Conservation (phyloP, 2,797 vertebrate genomes). For the Myotis daubentonii region DNA sequence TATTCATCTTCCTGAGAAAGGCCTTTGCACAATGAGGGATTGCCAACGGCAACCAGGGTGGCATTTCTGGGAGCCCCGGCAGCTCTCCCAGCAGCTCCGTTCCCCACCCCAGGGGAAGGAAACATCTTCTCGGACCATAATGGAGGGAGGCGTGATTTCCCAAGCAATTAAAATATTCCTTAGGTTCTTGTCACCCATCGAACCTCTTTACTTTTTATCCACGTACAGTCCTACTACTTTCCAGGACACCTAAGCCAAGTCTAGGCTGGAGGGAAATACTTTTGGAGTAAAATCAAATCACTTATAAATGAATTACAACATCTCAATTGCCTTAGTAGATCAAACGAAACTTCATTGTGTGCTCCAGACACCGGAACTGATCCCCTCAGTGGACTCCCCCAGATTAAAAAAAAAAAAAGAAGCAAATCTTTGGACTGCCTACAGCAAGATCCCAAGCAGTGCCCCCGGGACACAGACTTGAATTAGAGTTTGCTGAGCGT, state of each 20-base stretch:
- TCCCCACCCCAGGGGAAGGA: slow-evolving; percentile 61
- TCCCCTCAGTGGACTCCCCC: neutral
- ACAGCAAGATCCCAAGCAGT: slow-evolving; percentile 29
- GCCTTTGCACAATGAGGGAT: slow-evolving; percentile 68
- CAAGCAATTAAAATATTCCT: slow-evolving; percentile 47
- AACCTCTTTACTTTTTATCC: slow-evolving; percentile 44
- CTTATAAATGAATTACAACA: slow-evolving; percentile 62
- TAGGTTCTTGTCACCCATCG: neutral
- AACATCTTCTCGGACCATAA: neutral
- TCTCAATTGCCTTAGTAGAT: slow-evolving; percentile 53
- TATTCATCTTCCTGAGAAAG: slow-evolving; percentile 80
- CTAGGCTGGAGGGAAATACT: slow-evolving; percentile 34
- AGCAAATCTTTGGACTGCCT: slow-evolving; percentile 34
- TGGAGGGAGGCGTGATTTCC: neutral
- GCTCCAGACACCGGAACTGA: neutral
- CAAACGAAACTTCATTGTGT: slow-evolving; percentile 52
- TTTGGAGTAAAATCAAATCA: slow-evolving; percentile 51
- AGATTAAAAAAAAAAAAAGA: neutral
- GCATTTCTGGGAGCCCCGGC: slow-evolving; percentile 69
- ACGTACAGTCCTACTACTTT: slow-evolving; percentile 34
- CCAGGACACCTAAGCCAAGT: slow-evolving; percentile 61
- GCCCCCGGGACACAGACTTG: slow-evolving; percentile 38
- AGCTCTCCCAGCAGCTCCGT: slow-evolving; percentile 9
- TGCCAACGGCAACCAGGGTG: slow-evolving; percentile 68
- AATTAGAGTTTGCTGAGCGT: slow-evolving; percentile 36